These are phyloP conservation scores for Drosophila dives DNA, from an alignment of 2,888 invertebrate genomes.

Conservation along the genomic window DNA sequence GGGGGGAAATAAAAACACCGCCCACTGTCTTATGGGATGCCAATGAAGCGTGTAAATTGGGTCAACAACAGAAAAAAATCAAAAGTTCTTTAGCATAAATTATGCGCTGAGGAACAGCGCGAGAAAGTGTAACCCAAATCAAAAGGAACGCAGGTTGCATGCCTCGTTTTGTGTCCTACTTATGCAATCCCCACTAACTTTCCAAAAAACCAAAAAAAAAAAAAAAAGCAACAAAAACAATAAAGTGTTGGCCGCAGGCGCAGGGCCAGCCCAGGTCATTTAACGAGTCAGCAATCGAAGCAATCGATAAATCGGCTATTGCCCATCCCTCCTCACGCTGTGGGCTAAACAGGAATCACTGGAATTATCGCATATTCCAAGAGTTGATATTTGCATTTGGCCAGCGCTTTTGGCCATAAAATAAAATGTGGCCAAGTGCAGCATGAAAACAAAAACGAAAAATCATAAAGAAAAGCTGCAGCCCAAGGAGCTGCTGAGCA, in stretches of 20 bases:
- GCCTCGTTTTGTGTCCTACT: constrained; percentile 59
- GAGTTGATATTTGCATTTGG: constrained; percentile 60
- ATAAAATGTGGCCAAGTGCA: constrained; percentile 44
- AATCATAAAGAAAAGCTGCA: constrained; percentile 10
- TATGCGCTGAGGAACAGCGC: constrained; percentile 15
- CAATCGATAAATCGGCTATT: constrained; percentile 40
- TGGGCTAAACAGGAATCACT: constrained; percentile 29
- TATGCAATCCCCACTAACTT: constrained; percentile 54
- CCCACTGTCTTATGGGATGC: constrained; percentile 31
- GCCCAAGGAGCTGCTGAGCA: constrained; percentile 17
- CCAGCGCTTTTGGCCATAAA: constrained; percentile 46
- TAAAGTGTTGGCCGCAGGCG: constrained; percentile 51
- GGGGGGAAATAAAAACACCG: background rate
- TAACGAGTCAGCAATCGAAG: constrained; percentile 18
- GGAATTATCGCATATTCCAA: constrained; percentile 52
- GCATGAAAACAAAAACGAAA: constrained; percentile 7
- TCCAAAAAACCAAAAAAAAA: constrained; percentile 32
- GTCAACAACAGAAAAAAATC: constrained; percentile 48
- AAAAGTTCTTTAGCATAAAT: constrained; percentile 56
- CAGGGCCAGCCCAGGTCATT: constrained; percentile 52
- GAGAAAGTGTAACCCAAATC: constrained; percentile 61
- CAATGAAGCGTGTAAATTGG: constrained; percentile 37
- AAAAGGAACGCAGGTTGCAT: constrained; percentile 36
- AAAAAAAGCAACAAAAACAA: constrained; percentile 7
- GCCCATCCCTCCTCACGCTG: constrained; percentile 43